A percentile compares a stretch with the other conserved stretches of the same genome.
Conservation (phyloP, 2,888 invertebrate genomes). For the Nycteola revayana region DNA sequence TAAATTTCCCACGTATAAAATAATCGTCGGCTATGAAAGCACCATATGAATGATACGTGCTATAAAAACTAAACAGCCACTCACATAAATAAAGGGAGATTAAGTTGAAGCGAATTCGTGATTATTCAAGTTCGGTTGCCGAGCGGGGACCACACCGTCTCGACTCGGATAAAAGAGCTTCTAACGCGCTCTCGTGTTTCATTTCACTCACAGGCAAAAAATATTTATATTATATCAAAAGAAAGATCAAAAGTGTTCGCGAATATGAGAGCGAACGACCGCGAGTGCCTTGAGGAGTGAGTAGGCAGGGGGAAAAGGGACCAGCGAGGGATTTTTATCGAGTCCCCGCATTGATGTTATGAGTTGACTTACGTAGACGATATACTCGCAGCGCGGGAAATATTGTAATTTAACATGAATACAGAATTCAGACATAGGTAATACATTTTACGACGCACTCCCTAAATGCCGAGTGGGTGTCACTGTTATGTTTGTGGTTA, state of each 20-base stretch:
- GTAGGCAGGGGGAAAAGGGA: slow-evolving; percentile 40
- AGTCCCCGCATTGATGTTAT: slow-evolving; percentile 54
- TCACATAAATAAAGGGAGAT: slow-evolving; percentile 44
- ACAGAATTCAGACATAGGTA: too few species aligned
- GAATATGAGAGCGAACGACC: slow-evolving; percentile 38
- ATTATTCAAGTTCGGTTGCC: slow-evolving; percentile 47
- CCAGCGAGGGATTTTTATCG: slow-evolving; percentile 56
- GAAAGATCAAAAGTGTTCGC: slow-evolving; percentile 67
- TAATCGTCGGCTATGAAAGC: slow-evolving; percentile 22
- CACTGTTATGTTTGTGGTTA: too few species aligned
- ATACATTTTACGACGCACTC: too few species aligned
- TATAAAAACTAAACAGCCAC: slow-evolving; percentile 37
- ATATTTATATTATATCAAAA: slow-evolving; percentile 70
- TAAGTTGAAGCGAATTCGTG: slow-evolving; percentile 45
- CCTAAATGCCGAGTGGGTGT: too few species aligned
- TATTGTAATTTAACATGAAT: slow-evolving; percentile 68
- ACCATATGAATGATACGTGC: slow-evolving; percentile 24
- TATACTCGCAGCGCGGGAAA: slow-evolving; percentile 54
- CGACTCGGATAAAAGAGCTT: slow-evolving; percentile 32
- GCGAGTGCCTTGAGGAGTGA: slow-evolving; percentile 38
- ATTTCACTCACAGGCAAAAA: slow-evolving; percentile 60
- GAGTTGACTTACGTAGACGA: slow-evolving; percentile 50
- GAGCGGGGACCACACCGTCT: slow-evolving; percentile 30
- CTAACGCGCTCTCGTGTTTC: slow-evolving; percentile 48
- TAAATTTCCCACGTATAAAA: slow-evolving; percentile 29